A percentile compares a stretch with the other conserved stretches of the same genome.
These are phyloP conservation scores for Tetramorium bicarinatum DNA, from an alignment of 2,888 invertebrate genomes.

Conservation along the genomic window DNA sequence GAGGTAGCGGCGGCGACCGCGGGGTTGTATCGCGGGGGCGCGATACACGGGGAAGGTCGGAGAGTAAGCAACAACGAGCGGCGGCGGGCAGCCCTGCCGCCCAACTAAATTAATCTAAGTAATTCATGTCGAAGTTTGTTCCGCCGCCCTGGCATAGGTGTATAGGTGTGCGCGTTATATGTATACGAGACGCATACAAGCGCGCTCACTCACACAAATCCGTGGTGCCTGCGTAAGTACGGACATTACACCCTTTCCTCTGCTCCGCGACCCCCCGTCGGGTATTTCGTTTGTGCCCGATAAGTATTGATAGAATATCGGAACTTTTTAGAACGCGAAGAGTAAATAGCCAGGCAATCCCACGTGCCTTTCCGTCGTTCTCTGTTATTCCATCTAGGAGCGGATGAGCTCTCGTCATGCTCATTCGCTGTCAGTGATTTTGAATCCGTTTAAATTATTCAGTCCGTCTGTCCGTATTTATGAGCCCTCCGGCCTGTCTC, in stretches of 20 bases:
- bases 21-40: constrained; percentile 70
- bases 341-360: background rate
- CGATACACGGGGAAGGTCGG: constrained; percentile 76
- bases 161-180: constrained; percentile 53
- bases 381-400: background rate
- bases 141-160: constrained; percentile 64
- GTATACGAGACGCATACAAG: constrained; percentile 37
- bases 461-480: too few relatives aligned
- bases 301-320: constrained; percentile 41
- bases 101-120: constrained; percentile 85
- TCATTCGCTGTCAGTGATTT: background rate
- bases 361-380: background rate
- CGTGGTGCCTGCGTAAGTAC: constrained; percentile 33
- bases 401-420: background rate
- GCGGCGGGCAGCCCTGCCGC: constrained; percentile 71
- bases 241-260: constrained; percentile 34
- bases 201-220: constrained; percentile 12
- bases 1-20: constrained; percentile 58
- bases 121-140: constrained; percentile 85
- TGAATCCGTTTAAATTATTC: background rate
- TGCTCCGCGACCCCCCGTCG: background rate
- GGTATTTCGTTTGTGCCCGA: constrained; percentile 18
- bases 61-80: constrained; percentile 77
- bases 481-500: background rate
- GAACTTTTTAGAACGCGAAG: constrained; percentile 7